These are phyloP conservation scores for Odontomachus brunneus DNA, from an alignment of 1,140 invertebrate genomes.

Conservation along the genomic window DNA sequence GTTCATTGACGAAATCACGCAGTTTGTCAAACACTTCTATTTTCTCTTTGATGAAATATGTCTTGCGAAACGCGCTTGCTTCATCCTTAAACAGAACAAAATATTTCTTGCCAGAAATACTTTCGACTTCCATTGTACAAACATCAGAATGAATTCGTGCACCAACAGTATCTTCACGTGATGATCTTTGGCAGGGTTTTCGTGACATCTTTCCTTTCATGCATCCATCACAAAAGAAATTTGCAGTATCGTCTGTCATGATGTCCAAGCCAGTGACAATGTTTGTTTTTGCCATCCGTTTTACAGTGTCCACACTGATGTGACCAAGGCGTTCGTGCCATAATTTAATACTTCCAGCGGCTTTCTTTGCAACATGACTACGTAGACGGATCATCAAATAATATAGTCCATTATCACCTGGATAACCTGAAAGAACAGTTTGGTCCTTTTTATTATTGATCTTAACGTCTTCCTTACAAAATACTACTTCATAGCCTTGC, in stretches of 20 bases:
- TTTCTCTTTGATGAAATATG: neutral
- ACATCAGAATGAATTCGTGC: neutral
- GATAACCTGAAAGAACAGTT: neutral
- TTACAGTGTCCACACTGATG: neutral
- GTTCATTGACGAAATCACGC: neutral
- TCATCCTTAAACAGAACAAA: constrained; percentile 11
- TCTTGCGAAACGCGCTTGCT: constrained; percentile 7
- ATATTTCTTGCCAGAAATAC: neutral
- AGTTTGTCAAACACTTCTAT: constrained; percentile 3
- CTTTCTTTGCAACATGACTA: neutral
- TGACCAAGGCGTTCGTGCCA: neutral
- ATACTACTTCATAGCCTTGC: neutral
- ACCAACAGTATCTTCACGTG: neutral
- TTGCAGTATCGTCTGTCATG: neutral
- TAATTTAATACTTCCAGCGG: neutral
- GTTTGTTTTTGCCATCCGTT: neutral
- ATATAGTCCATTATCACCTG: neutral
- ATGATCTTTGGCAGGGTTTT: neutral
- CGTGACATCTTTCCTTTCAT: too few relatives aligned
- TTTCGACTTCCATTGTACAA: neutral
- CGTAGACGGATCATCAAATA: neutral
- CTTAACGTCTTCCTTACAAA: neutral
- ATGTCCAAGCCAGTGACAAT: neutral
- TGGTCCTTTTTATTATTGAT: neutral
- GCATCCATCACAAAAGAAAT: too few relatives aligned